A percentile compares a stretch with the other conserved stretches of the same genome.
Conservation (phyloP, 2,888 invertebrate genomes). For the Drosophila prostipennis region DNA sequence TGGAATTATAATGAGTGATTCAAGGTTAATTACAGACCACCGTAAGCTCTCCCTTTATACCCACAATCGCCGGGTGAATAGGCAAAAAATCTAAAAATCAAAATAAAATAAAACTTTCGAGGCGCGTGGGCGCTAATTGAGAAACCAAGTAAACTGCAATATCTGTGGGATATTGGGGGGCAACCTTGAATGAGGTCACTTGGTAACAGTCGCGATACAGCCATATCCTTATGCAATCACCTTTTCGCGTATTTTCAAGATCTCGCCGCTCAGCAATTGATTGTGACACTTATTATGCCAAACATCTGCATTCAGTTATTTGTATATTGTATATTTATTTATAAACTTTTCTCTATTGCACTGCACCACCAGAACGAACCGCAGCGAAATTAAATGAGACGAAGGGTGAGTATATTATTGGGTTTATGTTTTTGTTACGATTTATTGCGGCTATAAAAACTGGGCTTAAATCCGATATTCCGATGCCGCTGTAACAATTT, state of each 20-base stretch:
- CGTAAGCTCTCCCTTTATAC: constrained; percentile 22
- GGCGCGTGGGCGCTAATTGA: constrained; percentile 46
- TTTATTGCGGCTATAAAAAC: constrained; percentile 1
- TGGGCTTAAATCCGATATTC: constrained; percentile 2
- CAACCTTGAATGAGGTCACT: constrained; percentile 72
- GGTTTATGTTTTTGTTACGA: not conserved
- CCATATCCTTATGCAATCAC: constrained; percentile 70
- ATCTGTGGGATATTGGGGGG: constrained; percentile 16
- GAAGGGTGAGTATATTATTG: constrained; percentile 11
- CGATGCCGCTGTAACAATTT: constrained; percentile 4
- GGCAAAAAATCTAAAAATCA: constrained; percentile 17
- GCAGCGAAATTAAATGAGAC: constrained; percentile 6
- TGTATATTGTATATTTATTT: constrained; percentile 53
- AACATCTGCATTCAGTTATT: constrained; percentile 69
- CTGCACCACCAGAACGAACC: constrained; percentile 11
- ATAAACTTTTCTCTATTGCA: constrained; percentile 38
- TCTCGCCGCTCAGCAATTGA: constrained; percentile 57
- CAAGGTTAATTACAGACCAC: constrained; percentile 43
- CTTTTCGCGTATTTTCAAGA: constrained; percentile 46
- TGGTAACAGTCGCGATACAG: constrained; percentile 38
- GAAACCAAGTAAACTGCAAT: constrained; percentile 37
- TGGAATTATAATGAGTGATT: constrained; percentile 9
- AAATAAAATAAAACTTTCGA: not conserved
- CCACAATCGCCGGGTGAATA: constrained; percentile 12
- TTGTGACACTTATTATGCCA: constrained; percentile 68